A percentile compares a stretch with the other conserved stretches of the same genome.
phyloP scores from a whole-genome alignment of 2,797 vertebrate genomes.

The Spinibarbus caldwelli region DNA sequence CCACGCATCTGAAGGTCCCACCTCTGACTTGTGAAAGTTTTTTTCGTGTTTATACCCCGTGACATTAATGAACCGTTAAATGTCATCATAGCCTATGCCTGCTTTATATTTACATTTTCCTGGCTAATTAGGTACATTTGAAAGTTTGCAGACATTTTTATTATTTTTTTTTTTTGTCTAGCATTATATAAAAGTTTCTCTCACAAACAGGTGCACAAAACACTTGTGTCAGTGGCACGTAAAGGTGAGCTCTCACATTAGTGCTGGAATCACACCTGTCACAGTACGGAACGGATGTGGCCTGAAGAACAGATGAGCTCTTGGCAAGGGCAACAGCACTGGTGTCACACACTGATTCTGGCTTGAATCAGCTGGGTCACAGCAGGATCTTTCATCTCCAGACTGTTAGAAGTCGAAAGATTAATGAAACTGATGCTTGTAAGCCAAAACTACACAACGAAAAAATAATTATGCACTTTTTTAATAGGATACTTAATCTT shows the following conservation, averaged over 20 bases:
- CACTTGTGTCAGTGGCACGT: constrained; percentile 2
- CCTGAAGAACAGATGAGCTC: constrained; percentile 27
- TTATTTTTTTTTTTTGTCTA: not conserved
- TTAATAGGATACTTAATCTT: not conserved
- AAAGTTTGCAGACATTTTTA: not conserved
- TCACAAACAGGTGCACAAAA: not conserved
- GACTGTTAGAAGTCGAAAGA: not conserved
- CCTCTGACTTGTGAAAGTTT: not conserved
- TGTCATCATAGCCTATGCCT: too few species aligned
- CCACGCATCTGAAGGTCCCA: not conserved
- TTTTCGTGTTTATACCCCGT: not conserved
- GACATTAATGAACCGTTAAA: not conserved
- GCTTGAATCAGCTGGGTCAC: not conserved
- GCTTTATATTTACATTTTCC: not conserved
- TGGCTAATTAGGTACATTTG: not conserved
- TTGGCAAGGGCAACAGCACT: not conserved
- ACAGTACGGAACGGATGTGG: not conserved
- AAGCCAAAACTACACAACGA: not conserved
- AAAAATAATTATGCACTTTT: too few species aligned
- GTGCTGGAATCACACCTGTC: constrained; percentile 36
- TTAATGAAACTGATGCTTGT: not conserved
- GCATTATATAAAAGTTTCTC: not conserved
- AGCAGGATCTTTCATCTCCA: not conserved
- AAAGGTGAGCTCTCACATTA: constrained; percentile 46
- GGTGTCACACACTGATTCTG: not conserved